Evolutionary conservation across 2,888 invertebrate species (phyloP).

Genomic region (Cistogaster globosa): DNA sequence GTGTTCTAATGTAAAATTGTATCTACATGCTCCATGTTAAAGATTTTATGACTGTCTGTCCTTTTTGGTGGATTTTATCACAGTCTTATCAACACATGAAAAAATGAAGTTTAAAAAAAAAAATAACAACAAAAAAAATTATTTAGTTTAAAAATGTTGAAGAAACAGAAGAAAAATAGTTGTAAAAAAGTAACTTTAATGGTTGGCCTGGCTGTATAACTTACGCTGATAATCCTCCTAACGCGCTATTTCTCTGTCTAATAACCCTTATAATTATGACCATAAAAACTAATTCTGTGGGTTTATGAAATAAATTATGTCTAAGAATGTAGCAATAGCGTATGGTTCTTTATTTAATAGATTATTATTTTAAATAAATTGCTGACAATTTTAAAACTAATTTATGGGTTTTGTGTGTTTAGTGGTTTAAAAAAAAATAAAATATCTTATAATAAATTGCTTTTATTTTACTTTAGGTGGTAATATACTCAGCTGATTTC

Average conservation of each 20-base stretch:
- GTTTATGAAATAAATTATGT: background rate
- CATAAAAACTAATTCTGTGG: slow-evolving; percentile 10
- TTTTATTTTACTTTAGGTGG: no score
- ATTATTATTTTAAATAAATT: slow-evolving; percentile 37
- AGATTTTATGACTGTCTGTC: slow-evolving; percentile 58
- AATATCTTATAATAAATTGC: no score
- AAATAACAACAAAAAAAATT: slow-evolving; percentile 64
- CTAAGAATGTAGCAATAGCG: background rate
- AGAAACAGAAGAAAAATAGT: background rate
- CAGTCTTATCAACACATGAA: slow-evolving; percentile 50
- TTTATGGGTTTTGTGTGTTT: slow-evolving; percentile 4
- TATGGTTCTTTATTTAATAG: slow-evolving; percentile 1
- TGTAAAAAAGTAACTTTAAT: slow-evolving; percentile 14
- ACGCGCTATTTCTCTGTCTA: slow-evolving; percentile 3
- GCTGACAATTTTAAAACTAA: slow-evolving; percentile 29
- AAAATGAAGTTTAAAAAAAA: background rate
- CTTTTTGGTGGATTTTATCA: slow-evolving; percentile 49
- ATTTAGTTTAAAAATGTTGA: slow-evolving; percentile 23
- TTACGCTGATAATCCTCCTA: slow-evolving; percentile 19
- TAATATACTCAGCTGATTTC: no score
- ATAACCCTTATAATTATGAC: slow-evolving; percentile 15
- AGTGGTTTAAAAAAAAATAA: background rate
- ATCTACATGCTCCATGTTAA: slow-evolving; percentile 1
- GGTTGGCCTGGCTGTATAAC: background rate
- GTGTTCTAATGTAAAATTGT: background rate